These are phyloP conservation scores for Branchellion lobata DNA, from an alignment of 2,888 invertebrate species.

Conservation along the genomic window DNA sequence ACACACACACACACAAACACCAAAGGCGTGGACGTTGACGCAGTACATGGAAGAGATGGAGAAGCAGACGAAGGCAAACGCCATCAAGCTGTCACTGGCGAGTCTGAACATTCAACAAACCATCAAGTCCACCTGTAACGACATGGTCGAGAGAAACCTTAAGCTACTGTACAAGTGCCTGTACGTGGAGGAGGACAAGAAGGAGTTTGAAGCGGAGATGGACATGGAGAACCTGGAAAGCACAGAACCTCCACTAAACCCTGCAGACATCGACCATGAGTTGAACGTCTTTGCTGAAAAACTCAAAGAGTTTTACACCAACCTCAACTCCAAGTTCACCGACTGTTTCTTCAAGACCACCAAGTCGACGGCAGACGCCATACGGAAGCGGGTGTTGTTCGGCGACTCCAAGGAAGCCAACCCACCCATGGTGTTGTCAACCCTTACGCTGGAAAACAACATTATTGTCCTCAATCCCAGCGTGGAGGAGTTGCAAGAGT, in stretches of 20 bases:
- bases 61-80: slow-evolving; percentile 28
- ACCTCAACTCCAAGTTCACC: slow-evolving; percentile 75
- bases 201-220: background rate
- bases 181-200: slow-evolving; percentile 25
- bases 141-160: slow-evolving; percentile 19
- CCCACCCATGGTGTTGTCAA: slow-evolving; percentile 11
- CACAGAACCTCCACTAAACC: background rate
- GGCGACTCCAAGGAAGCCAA: background rate
- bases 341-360: slow-evolving; percentile 76
- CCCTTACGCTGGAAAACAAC: slow-evolving; percentile 1
- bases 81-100: slow-evolving; percentile 27
- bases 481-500: slow-evolving; percentile 85
- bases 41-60: slow-evolving; percentile 34
- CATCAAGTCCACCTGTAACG: slow-evolving; percentile 5
- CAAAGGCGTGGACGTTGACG: slow-evolving; percentile 36
- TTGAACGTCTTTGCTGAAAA: slow-evolving; percentile 75
- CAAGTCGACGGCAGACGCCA: slow-evolving; percentile 72
- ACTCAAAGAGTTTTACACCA: slow-evolving; percentile 72
- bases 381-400: slow-evolving; percentile 68
- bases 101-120: slow-evolving; percentile 37
- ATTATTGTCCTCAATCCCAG: slow-evolving; percentile 70
- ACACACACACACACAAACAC: too few species aligned
- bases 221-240: background rate
- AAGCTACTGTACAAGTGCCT: slow-evolving; percentile 17
- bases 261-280: slow-evolving; percentile 74